Evolutionary conservation across 2,797 vertebrate genomes (phyloP), one percentile per base, ranked within the genome.

Genomic region (Masticophis lateralis): DNA sequence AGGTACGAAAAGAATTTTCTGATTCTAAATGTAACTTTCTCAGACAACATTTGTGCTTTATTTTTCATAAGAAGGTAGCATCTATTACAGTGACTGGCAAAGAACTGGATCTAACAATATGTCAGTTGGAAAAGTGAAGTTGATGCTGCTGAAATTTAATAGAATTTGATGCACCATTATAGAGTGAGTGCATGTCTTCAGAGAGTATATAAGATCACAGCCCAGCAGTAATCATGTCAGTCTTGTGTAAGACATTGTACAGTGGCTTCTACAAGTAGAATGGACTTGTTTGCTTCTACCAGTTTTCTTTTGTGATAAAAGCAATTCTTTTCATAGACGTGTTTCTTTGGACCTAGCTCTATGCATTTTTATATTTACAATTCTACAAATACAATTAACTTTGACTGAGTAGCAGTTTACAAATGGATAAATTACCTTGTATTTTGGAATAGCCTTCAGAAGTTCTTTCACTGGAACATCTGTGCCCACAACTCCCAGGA

Each of bases 401-500:
- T 90, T 74, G 79, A 63, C 28, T 61, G 88, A 47, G 18, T 88
- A 86, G 25, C 6, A 47, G 90, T 14, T 83, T 83, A 83, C 10
- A 89, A 91, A 94, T 53, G 92, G n/a, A 57, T 3, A 12, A 10
- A 32, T 97, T 98, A 99, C 99, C 99, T 99, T 99, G 94, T 99
- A 99, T 97, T 99, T 99, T 90, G 99, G 99, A 95, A 99, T 99
- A 60, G 99, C 98, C 97, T 99, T 99, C 94, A 99, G 97, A 92
- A 99, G 98, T 97, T 99, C 99, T 91, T 99, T 99, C 69, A 99
- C 99, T 0, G 99, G 99, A 92, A 99, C 99, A 89, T 99, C 99
- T 86, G 99, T 99, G 93, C 99, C 99, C 88, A 99, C 99, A 96
- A 99, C 99, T 59, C 99, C 99, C 22, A 99, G 98, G 47, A 99